Base-by-base conservation (phyloP, 2,113 vertebrate genomes). In the Bambusicola thoracicus region DNA sequence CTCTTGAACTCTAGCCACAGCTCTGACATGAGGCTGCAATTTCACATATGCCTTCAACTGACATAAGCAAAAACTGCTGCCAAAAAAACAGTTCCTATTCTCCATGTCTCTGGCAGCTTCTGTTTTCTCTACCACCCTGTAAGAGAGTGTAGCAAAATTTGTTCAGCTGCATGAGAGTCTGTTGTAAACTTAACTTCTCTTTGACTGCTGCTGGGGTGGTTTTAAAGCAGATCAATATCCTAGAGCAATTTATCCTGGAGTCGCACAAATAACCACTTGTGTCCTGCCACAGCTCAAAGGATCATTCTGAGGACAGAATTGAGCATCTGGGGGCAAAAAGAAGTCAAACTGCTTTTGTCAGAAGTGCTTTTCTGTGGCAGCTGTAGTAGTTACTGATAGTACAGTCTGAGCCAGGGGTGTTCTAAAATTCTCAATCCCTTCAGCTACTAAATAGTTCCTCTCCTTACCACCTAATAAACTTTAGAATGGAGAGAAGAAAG, bases 361-460 rank as follows among this genome's bases (percentile, higher is more conserved):
- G 55, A 65, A 69, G 12, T 36, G n/a, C 10, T 2, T 2, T 40
- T 74, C n/a, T 73, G 19, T 40, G 21, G 27, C 46, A 32, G 7
- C 6, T 81, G 29, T 76, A 46, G 11, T 76, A 85, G 8, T 65
- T 17, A 2, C 2, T 32, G 9, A 8, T 63, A 15, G 3, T 70
- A 19, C 13, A 40, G 2, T n/a, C 34, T 51, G 18, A 51, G 34
- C 13, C 0, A 36, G 6, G 1, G 3, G 2, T 82, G 4, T 9
- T 73, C 40, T 69, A 30, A 79, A 72, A 65, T 3, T 77, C 2
- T 74, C 16, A 36, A 2, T 65, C 18, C 11, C 6, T 78, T 68
- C 49, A 73, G 24, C 36, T 87, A 5, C 36, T 79, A 15, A 61
- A 19, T 8, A 67, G 2, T 55, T 83, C 11, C 9, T 69, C 13